Evolutionary conservation across 2,113 vertebrate species (phyloP), one percentile per base, ranked within the genome.

Genomic region (Arenaria interpres): DNA sequence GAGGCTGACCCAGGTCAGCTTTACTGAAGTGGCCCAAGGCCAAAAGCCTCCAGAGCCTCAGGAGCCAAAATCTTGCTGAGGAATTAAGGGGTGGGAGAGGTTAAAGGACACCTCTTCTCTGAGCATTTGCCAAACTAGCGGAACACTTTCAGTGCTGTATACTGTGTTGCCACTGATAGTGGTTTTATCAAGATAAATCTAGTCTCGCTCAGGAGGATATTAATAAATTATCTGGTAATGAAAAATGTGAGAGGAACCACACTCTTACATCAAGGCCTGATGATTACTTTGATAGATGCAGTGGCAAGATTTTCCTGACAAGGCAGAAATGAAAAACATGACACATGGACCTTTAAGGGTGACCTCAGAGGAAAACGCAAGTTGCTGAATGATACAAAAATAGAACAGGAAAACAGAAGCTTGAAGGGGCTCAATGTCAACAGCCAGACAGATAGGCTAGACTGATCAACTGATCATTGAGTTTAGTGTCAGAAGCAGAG

Each of bases 211-310:
- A 59, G 93, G 97, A 98, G 98, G 98, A 98, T 98, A 99, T 99
- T 98, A 98, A 99, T 99, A 99, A 98, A 98, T 99, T 98, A 98
- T 98, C 97, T 93, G 91, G 97, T 98, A 98, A 98, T 98, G 98
- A 98, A 98, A 98, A 98, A 98, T 98, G 98, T 98, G 98, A 98
- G 98, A 96, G 97, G 97, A 98, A 95, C 97, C 98, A 97, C 94
- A 95, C 96, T 98, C 97, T 97, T 97, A 95, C 97, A 98, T 98
- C 98, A 98, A 97, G 97, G 97, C 96, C 95, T 96, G 97, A 98
- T 98, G 98, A 98, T 98, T 98, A 97, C 98, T 98, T 98, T 99
- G 98, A 98, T 98, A 98, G 98, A 98, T 99, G 98, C 97, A 98
- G 98, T 98, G 96, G 98, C 93, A 95, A 98, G 98, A 97, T 98